Percentiles rank a stretch among this genome's conserved stretches.
Evolutionary conservation across 1,140 invertebrate species (phyloP).

Genomic region (Holcopasites calliopsidis): DNA sequence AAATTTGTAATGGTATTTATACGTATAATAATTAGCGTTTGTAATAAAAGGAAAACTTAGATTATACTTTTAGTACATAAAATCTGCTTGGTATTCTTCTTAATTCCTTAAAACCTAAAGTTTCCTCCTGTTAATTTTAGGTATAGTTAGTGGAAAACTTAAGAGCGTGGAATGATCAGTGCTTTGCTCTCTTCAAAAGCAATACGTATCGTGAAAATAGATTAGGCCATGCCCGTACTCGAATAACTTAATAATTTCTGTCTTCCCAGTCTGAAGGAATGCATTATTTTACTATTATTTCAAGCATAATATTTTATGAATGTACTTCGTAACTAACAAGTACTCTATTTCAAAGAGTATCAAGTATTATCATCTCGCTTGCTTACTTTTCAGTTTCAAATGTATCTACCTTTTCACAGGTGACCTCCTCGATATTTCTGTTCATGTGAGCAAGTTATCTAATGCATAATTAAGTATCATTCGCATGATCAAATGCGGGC

Average conservation of each 20-base stretch:
- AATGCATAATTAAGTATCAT: slow-evolving; percentile 46
- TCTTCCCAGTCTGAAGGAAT: slow-evolving; percentile 46
- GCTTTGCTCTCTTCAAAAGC: slow-evolving; percentile 41
- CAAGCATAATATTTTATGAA: slow-evolving; percentile 58
- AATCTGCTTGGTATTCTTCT: slow-evolving; percentile 47
- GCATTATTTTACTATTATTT: slow-evolving; percentile 47
- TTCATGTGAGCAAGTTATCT: slow-evolving; percentile 24
- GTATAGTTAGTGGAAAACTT: slow-evolving; percentile 48
- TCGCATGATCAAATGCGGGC: slow-evolving; percentile 18
- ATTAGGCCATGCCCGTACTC: slow-evolving; percentile 55
- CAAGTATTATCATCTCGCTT: neutral
- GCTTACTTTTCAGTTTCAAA: slow-evolving; percentile 24
- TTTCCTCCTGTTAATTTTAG: slow-evolving; percentile 33
- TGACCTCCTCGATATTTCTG: slow-evolving; percentile 33
- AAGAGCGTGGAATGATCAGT: slow-evolving; percentile 57
- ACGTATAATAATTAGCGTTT: slow-evolving; percentile 11
- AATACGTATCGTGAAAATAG: slow-evolving; percentile 42
- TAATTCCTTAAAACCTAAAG: slow-evolving; percentile 22
- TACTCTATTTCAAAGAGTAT: slow-evolving; percentile 65
- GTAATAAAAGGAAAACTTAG: slow-evolving; percentile 33
- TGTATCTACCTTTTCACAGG: neutral
- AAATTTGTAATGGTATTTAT: neutral
- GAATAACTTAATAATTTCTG: slow-evolving; percentile 45
- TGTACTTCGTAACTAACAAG: slow-evolving; percentile 70
- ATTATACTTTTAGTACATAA: slow-evolving; percentile 41